Conservation (phyloP, 2,888 invertebrate genomes). For the Eledona agricola region DNA sequence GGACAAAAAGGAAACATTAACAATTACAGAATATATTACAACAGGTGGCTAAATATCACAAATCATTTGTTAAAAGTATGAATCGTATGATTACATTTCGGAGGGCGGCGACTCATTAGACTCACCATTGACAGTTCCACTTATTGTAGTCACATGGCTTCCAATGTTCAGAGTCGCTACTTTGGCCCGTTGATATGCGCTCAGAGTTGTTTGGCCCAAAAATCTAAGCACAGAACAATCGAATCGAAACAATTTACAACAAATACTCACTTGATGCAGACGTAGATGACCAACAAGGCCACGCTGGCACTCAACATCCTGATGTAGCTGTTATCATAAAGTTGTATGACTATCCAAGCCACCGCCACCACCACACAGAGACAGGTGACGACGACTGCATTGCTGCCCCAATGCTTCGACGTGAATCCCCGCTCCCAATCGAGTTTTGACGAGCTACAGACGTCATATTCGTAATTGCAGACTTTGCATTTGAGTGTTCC, state of each 20-base stretch:
- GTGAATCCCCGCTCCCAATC: constrained; percentile 88
- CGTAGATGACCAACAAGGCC: constrained; percentile 83
- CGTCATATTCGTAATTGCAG: constrained; percentile 83
- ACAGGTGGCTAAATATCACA: constrained; percentile 29
- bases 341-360: constrained; percentile 82
- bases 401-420: constrained; percentile 84
- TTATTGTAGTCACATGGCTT: constrained; percentile 65
- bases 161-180: constrained; percentile 84
- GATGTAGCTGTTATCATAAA: constrained; percentile 79
- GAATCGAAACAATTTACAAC: neutral
- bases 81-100: constrained; percentile 43
- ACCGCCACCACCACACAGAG: constrained; percentile 81
- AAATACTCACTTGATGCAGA: constrained; percentile 76
- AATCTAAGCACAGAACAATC: constrained; percentile 66
- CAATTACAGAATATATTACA: constrained; percentile 3
- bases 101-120: constrained; percentile 53
- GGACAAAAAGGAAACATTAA: constrained; percentile 12
- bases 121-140: constrained; percentile 65
- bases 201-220: constrained; percentile 85
- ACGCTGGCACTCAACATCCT: constrained; percentile 83
- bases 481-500: constrained; percentile 76
- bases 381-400: constrained; percentile 78
- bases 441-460: constrained; percentile 78
- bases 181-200: constrained; percentile 91
- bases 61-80: constrained; percentile 16